These are phyloP conservation scores for Argya squamiceps DNA, from an alignment of 2,797 vertebrate genomes.

Conservation along the genomic window DNA sequence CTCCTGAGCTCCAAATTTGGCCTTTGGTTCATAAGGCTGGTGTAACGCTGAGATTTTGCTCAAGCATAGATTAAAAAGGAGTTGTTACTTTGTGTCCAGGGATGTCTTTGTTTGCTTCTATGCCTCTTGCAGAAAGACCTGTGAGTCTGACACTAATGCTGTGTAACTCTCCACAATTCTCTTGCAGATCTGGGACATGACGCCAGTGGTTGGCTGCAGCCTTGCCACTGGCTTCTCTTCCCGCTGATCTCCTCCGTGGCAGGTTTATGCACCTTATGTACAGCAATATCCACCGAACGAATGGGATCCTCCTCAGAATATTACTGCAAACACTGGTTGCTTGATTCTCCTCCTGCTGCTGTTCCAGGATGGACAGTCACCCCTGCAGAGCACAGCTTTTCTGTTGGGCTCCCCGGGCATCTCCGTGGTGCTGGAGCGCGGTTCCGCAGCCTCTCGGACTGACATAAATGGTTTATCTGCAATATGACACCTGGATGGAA, in stretches of 20 bases:
- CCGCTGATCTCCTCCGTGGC: constrained; percentile 77
- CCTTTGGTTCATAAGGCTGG: not conserved
- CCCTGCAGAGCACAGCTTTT: constrained; percentile 41
- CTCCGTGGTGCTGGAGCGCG: not conserved
- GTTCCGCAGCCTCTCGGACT: constrained; percentile 1
- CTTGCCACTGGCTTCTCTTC: constrained; percentile 91
- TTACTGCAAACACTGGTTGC: constrained; percentile 67
- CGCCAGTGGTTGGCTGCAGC: constrained; percentile 93
- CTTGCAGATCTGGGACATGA: constrained; percentile 95
- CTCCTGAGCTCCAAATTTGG: not conserved
- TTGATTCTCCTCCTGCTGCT: constrained; percentile 54
- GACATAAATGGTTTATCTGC: not conserved
- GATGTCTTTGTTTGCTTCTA: not conserved
- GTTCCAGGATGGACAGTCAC: constrained; percentile 46
- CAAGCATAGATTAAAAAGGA: not conserved
- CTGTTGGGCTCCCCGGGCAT: constrained; percentile 21
- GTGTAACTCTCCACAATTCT: not conserved
- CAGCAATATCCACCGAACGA: constrained; percentile 28
- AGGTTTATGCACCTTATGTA: constrained; percentile 46
- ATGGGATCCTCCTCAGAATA: constrained; percentile 36
- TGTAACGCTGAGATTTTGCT: not conserved
- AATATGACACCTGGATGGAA: not conserved
- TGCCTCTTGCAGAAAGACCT: not conserved
- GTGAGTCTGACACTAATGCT: not conserved
- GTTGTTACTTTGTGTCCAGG: not conserved